Conservation (phyloP, 2,113 vertebrate genomes). For the Pipra filicauda region DNA sequence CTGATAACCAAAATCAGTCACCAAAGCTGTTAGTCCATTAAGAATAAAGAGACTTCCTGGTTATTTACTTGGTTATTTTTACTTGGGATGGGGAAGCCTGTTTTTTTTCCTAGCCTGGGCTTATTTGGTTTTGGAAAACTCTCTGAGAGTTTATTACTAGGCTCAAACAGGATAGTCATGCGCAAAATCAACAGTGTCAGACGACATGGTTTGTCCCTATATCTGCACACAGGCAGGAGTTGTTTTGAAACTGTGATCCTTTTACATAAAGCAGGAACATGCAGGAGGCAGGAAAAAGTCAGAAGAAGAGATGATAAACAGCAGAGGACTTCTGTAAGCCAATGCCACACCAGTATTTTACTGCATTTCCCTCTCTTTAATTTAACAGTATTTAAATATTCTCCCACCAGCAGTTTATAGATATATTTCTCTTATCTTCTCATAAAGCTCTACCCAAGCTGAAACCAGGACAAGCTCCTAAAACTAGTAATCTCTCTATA, state of each 20-base stretch:
- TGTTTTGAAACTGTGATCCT: not conserved
- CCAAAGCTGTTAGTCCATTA: constrained; percentile 58
- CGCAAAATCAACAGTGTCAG: not conserved
- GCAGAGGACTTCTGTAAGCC: not conserved
- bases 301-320: not conserved
- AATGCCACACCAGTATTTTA: not conserved
- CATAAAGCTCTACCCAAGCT: not conserved
- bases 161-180: not conserved
- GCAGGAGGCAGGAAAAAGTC: not conserved
- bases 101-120: not conserved
- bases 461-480: not conserved
- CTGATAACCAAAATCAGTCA: constrained; percentile 58
- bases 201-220: not conserved
- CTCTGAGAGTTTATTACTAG: not conserved
- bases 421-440: not conserved
- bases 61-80: constrained; percentile 61
- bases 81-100: not conserved
- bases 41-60: constrained; percentile 44
- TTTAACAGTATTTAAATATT: not conserved
- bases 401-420: not conserved
- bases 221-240: not conserved
- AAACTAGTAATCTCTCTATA: not conserved
- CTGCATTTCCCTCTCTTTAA: not conserved
- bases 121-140: not conserved
- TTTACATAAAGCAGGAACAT: not conserved